A percentile compares a stretch with the other conserved stretches of the same genome.
phyloP scores from a whole-genome alignment of 1,140 invertebrate species.

The Nephila pilipes region DNA sequence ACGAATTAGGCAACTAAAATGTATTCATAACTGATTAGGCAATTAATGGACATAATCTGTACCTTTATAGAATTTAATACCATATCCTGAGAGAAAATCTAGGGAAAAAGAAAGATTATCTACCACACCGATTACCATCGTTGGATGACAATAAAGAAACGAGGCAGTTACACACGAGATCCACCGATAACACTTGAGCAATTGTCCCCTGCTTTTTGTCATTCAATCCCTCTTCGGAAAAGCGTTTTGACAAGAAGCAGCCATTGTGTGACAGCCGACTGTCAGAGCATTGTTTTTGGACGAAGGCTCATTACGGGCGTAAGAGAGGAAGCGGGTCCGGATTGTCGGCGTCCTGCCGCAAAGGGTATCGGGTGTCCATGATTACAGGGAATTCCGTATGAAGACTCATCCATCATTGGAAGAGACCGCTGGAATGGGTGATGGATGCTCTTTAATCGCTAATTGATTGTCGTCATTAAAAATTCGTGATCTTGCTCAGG shows the following conservation, averaged over 20 bases:
- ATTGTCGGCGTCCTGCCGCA: slow-evolving; percentile 29
- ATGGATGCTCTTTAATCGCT: slow-evolving; percentile 70
- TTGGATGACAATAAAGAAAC: neutral
- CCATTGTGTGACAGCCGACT: slow-evolving; percentile 57
- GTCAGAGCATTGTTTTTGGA: slow-evolving; percentile 44
- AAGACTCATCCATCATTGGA: slow-evolving; percentile 42
- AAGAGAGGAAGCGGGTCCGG: slow-evolving; percentile 61
- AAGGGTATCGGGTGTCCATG: slow-evolving; percentile 73
- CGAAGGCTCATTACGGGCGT: slow-evolving; percentile 59
- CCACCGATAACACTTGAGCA: slow-evolving; percentile 13
- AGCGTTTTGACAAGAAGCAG: slow-evolving; percentile 3
- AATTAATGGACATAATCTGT: no score
- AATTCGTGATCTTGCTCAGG: slow-evolving; percentile 55
- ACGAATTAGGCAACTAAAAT: no score
- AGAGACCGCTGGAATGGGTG: neutral
- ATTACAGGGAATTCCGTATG: slow-evolving; percentile 64
- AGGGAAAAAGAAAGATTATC: neutral
- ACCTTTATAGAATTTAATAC: neutral
- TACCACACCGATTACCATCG: neutral
- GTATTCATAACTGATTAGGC: no score
- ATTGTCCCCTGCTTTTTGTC: slow-evolving; percentile 44
- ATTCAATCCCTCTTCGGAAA: slow-evolving; percentile 33
- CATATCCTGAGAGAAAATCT: neutral
- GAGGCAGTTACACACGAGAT: slow-evolving; percentile 30
- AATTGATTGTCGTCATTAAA: slow-evolving; percentile 77